Evolutionary conservation across 23 tunicate species (phyloP), one percentile per base, ranked within the genome.

Genomic region (Oikopleura vanhoeffeni): DNA sequence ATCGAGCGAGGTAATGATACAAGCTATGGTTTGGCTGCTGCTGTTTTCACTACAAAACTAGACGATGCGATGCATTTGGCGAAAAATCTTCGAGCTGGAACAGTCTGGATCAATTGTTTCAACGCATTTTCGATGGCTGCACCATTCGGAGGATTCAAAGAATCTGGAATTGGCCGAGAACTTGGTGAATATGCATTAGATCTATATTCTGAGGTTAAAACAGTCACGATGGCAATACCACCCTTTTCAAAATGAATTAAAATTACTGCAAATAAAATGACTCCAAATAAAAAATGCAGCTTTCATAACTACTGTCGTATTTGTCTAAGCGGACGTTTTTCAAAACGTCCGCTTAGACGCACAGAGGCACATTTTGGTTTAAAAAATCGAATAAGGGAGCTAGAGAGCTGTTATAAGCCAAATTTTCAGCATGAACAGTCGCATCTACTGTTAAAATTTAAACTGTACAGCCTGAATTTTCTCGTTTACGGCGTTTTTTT

Each of bases 131-230:
- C 90, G 0, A 76, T 90, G 0, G 87, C 85, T 87, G 85, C 87
- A 13, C 99, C 99, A 41, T 95, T 95, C 77, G 99, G 99, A 8
- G 99, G 99, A 41, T 95, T 85, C 88, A 90, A 90, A 76, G 79
- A 86, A 41, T 91, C 97, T 3, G 97, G 97, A 1, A 60, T 88
- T 57, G 97, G 91, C 64, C 83, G 91, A 75, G 97, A 91, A 40
- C 41, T 88, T 71, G 91, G 97, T 35, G 89, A 91, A 85, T 85
- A 91, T 40, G 89, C 97, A n/a, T 38, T 91, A 67, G 41, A 84
- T 0, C 83, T 86, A 27, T 91, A 86, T 49, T 88, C 97, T 0
- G 97, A 91, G 85, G 89, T 89, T 4, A 91, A 91, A 76, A 85
- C 89, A 0, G 91, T 91, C 0, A 83, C 86, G 49, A 91, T 87